Conservation (phyloP, 2,797 vertebrate genomes). For the Philypnodon macrostomus region DNA sequence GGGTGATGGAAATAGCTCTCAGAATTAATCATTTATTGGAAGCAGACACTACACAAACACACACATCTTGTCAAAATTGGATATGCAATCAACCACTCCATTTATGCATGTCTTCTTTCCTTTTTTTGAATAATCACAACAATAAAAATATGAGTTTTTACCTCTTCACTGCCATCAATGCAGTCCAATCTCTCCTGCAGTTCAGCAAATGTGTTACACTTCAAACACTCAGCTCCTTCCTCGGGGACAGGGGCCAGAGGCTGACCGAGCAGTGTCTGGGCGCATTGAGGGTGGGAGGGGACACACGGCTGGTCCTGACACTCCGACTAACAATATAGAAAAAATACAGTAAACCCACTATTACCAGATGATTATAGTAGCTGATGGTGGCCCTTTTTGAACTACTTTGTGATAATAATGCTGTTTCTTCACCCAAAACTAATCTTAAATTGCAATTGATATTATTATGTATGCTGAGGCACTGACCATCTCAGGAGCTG, state of each 20-base stretch:
- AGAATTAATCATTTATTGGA: slow-evolving; percentile 12
- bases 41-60: not conserved
- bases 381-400: too few relatives aligned
- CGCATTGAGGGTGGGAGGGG: slow-evolving; percentile 41
- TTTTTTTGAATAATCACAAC: slow-evolving; percentile 3
- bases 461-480: too few relatives aligned
- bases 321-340: slow-evolving; percentile 48
- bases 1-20: slow-evolving; percentile 7
- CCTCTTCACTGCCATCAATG: slow-evolving; percentile 96
- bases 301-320: slow-evolving; percentile 35
- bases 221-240: slow-evolving; percentile 83
- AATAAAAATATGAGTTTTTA: slow-evolving; percentile 20
- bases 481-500: too few relatives aligned
- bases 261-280: slow-evolving; percentile 69
- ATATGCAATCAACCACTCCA: slow-evolving; percentile 6
- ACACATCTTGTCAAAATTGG: slow-evolving; percentile 1
- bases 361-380: slow-evolving; percentile 2
- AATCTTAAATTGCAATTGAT: too few relatives aligned
- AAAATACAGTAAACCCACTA: slow-evolving; percentile 3
- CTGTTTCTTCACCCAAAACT: too few relatives aligned
- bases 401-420: too few relatives aligned
- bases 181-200: slow-evolving; percentile 95
- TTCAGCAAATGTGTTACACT: slow-evolving; percentile 98
- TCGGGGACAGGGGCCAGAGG: slow-evolving; percentile 74
- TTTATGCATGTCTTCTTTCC: not conserved